A percentile compares a stretch with the other conserved stretches of the same genome.
Evolutionary conservation across 2,797 vertebrate genomes (phyloP).

Genomic region (Holocentrus rufus): DNA sequence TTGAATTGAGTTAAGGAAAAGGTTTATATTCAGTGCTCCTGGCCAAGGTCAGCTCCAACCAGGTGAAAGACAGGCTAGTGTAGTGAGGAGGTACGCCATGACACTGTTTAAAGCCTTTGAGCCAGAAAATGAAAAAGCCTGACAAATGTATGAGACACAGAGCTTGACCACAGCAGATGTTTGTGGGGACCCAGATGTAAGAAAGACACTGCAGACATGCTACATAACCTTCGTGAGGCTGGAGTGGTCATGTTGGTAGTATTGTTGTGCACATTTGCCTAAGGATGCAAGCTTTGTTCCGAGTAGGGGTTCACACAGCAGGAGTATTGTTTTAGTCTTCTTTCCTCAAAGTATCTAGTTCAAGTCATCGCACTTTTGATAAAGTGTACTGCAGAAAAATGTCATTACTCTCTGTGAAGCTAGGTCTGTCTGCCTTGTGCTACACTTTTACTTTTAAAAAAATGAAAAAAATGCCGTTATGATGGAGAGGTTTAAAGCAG

Average conservation of each 20-base stretch:
- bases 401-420: not conserved
- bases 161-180: constrained; percentile 54
- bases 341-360: too few species aligned
- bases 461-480: constrained; percentile 16
- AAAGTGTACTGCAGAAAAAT: not conserved
- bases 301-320: not conserved
- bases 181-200: constrained; percentile 56
- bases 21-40: constrained; percentile 56
- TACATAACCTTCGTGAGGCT: constrained; percentile 4
- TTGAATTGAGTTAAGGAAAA: constrained; percentile 52
- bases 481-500: not conserved
- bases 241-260: constrained; percentile 7
- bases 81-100: constrained; percentile 50
- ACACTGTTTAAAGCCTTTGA: constrained; percentile 22
- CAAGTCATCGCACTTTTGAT: not conserved
- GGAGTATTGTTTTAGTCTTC: too few species aligned
- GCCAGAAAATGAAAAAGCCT: constrained; percentile 46
- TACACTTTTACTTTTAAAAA: not conserved
- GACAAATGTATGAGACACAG: constrained; percentile 31
- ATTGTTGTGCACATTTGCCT: not conserved
- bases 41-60: constrained; percentile 42
- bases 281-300: not conserved
- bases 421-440: not conserved
- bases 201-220: constrained; percentile 15
- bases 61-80: constrained; percentile 55